Conservation (phyloP, 1,140 invertebrate genomes). For the Scaptomyza graminum region DNA sequence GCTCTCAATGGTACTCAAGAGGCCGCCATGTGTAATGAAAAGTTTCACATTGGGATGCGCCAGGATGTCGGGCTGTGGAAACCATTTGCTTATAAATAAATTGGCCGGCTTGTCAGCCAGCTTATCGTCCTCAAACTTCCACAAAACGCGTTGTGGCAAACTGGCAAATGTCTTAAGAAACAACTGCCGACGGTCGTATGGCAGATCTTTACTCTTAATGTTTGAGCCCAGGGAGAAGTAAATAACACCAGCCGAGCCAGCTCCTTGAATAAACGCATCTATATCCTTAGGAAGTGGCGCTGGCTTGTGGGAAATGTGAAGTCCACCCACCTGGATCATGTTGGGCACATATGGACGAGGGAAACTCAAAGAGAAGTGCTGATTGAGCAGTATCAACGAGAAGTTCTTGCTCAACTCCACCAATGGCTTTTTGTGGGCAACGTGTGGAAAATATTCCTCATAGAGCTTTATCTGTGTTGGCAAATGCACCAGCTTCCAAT, state of each 20-base stretch:
- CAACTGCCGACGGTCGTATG: conserved; percentile 83
- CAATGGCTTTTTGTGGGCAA: conserved; percentile 59
- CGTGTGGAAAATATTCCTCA: conserved; percentile 83
- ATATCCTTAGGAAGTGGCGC: conserved; percentile 83
- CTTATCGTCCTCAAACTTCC: conserved; percentile 88
- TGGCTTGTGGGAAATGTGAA: conserved; percentile 84
- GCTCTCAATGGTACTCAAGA: conserved; percentile 89
- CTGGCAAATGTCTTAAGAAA: conserved; percentile 85
- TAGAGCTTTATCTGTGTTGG: conserved; percentile 73
- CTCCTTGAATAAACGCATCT: conserved; percentile 85
- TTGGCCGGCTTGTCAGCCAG: conserved; percentile 86
- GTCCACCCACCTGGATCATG: conserved; percentile 86
- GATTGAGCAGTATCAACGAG: conserved; percentile 85
- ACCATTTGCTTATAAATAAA: conserved; percentile 87
- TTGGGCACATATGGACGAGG: conserved; percentile 85
- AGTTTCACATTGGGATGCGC: conserved; percentile 87
- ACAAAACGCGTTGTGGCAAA: conserved; percentile 87
- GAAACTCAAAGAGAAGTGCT: conserved; percentile 85
- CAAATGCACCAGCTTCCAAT: conserved; percentile 41
- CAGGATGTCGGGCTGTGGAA: conserved; percentile 89
- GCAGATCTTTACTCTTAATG: conserved; percentile 85
- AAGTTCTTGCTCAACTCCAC: conserved; percentile 80
- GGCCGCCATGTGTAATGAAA: conserved; percentile 91
- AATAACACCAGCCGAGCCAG: conserved; percentile 85
- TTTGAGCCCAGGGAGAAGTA: conserved; percentile 88